Base-by-base conservation (phyloP, 2,888 invertebrate genomes). In the Drosophila kanekoi region DNA sequence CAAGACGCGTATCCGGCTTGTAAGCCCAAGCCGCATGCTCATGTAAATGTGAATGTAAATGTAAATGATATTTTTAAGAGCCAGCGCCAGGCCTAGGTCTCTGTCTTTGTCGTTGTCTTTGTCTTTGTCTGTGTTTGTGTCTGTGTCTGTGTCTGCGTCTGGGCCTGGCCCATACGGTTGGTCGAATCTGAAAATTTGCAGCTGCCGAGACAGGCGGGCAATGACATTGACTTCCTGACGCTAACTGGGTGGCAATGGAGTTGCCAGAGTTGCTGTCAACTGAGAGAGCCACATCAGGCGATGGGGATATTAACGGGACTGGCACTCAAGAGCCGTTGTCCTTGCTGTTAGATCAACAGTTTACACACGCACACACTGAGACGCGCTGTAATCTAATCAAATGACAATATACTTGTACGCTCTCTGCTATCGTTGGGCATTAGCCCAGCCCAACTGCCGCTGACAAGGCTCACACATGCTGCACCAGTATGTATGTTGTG, bases 381-480 rank as follows among this genome's bases (percentile, higher is more conserved):
- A 54, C 71, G 47, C 38, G 60, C 56, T 81, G 72, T 77, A 80
- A 81, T 82, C 84, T 68, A 83, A 87, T 82, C 69, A 82, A 83
- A 79, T 74, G 69, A 65, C 86, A 79, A 82, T 79, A 58, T 71
- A 77, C 51, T 59, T 38, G 23, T 23, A 43, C 37, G 18, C 53
- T n/a, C 16, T 37, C 40, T 48, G 23, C 56, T 41, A 23, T 45
- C 59, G 33, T 56, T 51, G 60, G 40, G 54, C 35, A 63, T 73
- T 76, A 71, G 71, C 77, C 72, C 38, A 37, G 71, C 77, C 72
- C 38, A 37, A 58, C 52, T 75, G 72, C 58, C 52, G 59, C 52
- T 77, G 76, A 74, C 75, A 59, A 33, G 69, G 41, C 38, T 48
- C 47, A 2, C 56, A 20, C 54, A 62, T 47, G 37, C 4, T 47